These are phyloP conservation scores for Yoshiicerus persimilis DNA, from an alignment of 1,140 invertebrate species.

Conservation along the genomic window DNA sequence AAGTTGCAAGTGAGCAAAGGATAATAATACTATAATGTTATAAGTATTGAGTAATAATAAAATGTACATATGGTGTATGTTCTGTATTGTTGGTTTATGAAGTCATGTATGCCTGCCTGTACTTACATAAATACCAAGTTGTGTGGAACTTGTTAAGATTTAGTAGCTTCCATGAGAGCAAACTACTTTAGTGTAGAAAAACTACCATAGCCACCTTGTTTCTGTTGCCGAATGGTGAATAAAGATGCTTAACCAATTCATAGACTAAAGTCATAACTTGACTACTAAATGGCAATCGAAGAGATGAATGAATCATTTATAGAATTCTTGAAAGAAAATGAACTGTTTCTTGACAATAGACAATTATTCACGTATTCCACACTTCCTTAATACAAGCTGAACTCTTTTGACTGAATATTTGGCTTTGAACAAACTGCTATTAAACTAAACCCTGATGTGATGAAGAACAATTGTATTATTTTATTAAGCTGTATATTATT, in stretches of 20 bases:
- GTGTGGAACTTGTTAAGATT: background rate
- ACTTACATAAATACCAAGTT: background rate
- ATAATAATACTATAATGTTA: too few relatives aligned
- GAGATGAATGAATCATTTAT: background rate
- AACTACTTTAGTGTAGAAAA: background rate
- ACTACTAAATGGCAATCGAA: background rate
- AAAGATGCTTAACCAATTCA: background rate
- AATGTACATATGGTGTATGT: background rate
- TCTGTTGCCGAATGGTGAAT: background rate
- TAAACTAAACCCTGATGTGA: background rate
- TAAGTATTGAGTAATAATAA: too few relatives aligned
- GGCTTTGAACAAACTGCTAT: background rate
- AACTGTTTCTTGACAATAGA: background rate
- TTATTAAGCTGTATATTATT: background rate
- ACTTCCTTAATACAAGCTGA: background rate
- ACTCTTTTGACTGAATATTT: background rate
- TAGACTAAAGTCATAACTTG: background rate
- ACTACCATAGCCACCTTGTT: background rate
- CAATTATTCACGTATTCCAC: background rate
- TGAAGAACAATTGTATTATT: background rate
- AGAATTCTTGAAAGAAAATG: slow-evolving; percentile 11
- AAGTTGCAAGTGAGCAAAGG: too few relatives aligned
- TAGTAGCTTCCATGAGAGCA: background rate
- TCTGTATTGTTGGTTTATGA: too few relatives aligned
- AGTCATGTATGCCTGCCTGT: too few relatives aligned